phyloP scores from a whole-genome alignment of 2,113 vertebrate species.

The Pelvicachromis taeniatus region DNA sequence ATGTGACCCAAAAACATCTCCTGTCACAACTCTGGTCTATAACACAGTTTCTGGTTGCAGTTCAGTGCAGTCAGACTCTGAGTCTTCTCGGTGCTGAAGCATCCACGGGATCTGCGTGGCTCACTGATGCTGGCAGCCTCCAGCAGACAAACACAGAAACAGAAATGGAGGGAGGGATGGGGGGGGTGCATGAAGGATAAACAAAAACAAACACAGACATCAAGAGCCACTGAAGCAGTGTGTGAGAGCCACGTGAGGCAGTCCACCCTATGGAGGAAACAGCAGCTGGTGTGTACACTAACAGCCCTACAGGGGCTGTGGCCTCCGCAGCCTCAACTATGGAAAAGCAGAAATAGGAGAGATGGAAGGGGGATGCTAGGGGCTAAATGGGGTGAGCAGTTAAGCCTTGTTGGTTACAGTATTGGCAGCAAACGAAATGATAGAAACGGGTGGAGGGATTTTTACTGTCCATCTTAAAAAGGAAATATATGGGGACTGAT shows the following conservation, averaged over 20 bases:
- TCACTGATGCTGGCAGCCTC: constrained; percentile 34
- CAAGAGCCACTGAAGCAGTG: constrained; percentile 58
- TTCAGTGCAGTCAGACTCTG: constrained; percentile 3
- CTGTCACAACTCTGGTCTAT: neutral
- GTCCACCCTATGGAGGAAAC: constrained; percentile 56
- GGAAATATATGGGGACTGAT: neutral
- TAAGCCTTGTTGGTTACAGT: constrained; percentile 57
- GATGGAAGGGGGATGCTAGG: constrained; percentile 25
- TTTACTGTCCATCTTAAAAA: neutral
- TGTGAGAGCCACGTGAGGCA: constrained; percentile 51
- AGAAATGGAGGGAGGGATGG: neutral
- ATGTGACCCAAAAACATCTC: neutral
- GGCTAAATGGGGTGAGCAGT: constrained; percentile 57
- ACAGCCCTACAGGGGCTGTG: constrained; percentile 56
- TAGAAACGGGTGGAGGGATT: neutral
- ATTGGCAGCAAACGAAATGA: constrained; percentile 38
- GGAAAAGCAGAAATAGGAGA: constrained; percentile 26
- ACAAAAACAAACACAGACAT: constrained; percentile 68
- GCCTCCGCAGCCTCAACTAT: constrained; percentile 41
- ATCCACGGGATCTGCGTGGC: constrained; percentile 4
- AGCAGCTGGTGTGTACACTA: constrained; percentile 64
- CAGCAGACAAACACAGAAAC: constrained; percentile 21
- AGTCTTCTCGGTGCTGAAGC: neutral
- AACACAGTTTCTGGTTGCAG: neutral
- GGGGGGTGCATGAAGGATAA: constrained; percentile 14